Evolutionary conservation across 2,113 vertebrate species (phyloP).

Genomic region (Ochotona curzoniae): DNA sequence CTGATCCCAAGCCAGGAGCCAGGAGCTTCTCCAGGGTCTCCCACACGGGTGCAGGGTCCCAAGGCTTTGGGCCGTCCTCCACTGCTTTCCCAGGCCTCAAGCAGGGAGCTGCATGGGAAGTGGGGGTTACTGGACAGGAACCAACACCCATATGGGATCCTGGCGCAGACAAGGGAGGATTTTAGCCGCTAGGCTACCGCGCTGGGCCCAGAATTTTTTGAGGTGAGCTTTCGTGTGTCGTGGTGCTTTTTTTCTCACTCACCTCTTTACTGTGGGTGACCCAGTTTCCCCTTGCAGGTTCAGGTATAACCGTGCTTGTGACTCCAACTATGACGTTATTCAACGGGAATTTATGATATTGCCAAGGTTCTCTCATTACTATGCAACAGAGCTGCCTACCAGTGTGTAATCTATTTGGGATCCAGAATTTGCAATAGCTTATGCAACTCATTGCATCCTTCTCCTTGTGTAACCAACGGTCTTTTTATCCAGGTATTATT

Average conservation of each 20-base stretch:
- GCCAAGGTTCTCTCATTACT: not conserved
- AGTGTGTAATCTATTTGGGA: not conserved
- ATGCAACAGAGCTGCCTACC: not conserved
- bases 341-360: not conserved
- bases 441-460: constrained; percentile 2
- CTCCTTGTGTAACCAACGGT: not conserved
- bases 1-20: too few relatives aligned
- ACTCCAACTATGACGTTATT: not conserved
- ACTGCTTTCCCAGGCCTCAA: too few relatives aligned
- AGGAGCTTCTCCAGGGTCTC: too few relatives aligned
- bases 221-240: not conserved
- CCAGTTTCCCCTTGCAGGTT: not conserved
- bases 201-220: not conserved
- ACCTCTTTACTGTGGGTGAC: not conserved
- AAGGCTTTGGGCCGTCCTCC: too few relatives aligned
- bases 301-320: not conserved
- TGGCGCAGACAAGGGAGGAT: too few relatives aligned
- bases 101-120: too few relatives aligned
- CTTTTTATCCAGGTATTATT: not conserved
- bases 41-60: too few relatives aligned
- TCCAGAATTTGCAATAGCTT: constrained; percentile 34
- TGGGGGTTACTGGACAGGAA: too few relatives aligned
- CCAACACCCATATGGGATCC: too few relatives aligned
- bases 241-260: not conserved
- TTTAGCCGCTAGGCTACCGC: too few relatives aligned